phyloP scores from a whole-genome alignment of 2,797 vertebrate species.

The Gymnodraco acuticeps region DNA sequence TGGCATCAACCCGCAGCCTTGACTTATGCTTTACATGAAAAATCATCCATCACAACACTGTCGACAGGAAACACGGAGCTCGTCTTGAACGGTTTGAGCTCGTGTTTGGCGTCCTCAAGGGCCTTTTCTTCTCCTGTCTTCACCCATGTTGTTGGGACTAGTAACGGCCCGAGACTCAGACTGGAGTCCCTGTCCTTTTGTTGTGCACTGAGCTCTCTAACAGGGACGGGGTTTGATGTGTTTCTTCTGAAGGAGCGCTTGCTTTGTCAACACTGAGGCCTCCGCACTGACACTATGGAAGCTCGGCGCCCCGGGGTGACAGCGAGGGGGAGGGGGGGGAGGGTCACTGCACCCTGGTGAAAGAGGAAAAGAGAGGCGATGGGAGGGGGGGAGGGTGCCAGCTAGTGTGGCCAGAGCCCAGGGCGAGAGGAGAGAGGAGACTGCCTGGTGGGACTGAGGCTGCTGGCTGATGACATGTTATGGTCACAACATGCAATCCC shows the following conservation, averaged over 20 bases:
- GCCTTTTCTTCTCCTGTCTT: conserved; percentile 56
- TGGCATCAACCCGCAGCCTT: conserved; percentile 76
- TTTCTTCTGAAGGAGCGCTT: conserved; percentile 81
- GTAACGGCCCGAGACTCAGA: conserved; percentile 73
- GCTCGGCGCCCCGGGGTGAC: conserved; percentile 61
- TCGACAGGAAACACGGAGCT: conserved; percentile 70
- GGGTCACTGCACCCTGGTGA: conserved; percentile 72
- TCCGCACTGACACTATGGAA: conserved; percentile 78
- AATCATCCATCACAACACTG: conserved; percentile 74
- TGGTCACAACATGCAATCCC: conserved; percentile 86
- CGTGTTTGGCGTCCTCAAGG: conserved; percentile 60
- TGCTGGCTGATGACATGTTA: conserved; percentile 87
- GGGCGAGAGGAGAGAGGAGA: conserved; percentile 76
- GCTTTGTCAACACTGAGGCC: conserved; percentile 84
- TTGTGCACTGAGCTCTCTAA: conserved; percentile 69
- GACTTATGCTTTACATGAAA: conserved; percentile 81
- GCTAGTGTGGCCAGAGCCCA: conserved; percentile 76
- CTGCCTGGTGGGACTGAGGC: conserved; percentile 79
- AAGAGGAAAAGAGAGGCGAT: conserved; percentile 53
- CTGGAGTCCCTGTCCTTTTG: conserved; percentile 76
- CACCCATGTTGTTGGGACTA: conserved; percentile 69
- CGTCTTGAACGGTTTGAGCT: conserved; percentile 62
- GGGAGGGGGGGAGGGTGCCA: conserved; percentile 61
- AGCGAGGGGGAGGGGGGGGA: conserved; percentile 57
- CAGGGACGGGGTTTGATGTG: conserved; percentile 80